Evolutionary conservation across 2,113 vertebrate genomes (phyloP).

Genomic region (Porphyrio hochstetteri): DNA sequence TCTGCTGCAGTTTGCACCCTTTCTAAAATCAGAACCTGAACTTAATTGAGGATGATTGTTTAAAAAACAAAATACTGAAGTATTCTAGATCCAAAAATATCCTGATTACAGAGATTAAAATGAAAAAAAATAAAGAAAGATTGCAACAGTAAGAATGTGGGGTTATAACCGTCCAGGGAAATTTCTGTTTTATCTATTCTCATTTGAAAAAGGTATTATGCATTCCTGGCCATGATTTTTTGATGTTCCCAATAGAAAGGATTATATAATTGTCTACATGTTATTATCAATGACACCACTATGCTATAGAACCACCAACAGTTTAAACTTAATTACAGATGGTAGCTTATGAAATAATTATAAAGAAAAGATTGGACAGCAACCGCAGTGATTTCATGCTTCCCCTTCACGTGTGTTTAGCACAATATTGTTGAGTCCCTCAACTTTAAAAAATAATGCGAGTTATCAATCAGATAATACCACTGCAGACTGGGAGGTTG

Average conservation of each 20-base stretch:
- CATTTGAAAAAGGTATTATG: neutral
- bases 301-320: slow-evolving; percentile 31
- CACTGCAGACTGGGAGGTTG: neutral
- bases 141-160: neutral
- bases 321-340: slow-evolving; percentile 46
- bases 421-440: neutral
- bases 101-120: neutral
- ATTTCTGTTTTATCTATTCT: neutral
- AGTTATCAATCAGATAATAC: neutral
- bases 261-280: slow-evolving; percentile 29
- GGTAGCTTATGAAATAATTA: slow-evolving; percentile 59
- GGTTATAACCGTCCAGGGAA: neutral
- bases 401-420: slow-evolving; percentile 8
- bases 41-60: neutral
- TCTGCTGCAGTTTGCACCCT: neutral
- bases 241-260: slow-evolving; percentile 8
- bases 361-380: slow-evolving; percentile 30
- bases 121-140: neutral
- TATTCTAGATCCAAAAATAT: neutral
- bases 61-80: neutral
- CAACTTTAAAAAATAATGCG: neutral
- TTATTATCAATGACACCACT: slow-evolving; percentile 20
- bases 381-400: slow-evolving; percentile 14
- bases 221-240: neutral
- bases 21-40: neutral